Conservation (phyloP, 2,888 invertebrate species). For the Drosophila leonis region DNA sequence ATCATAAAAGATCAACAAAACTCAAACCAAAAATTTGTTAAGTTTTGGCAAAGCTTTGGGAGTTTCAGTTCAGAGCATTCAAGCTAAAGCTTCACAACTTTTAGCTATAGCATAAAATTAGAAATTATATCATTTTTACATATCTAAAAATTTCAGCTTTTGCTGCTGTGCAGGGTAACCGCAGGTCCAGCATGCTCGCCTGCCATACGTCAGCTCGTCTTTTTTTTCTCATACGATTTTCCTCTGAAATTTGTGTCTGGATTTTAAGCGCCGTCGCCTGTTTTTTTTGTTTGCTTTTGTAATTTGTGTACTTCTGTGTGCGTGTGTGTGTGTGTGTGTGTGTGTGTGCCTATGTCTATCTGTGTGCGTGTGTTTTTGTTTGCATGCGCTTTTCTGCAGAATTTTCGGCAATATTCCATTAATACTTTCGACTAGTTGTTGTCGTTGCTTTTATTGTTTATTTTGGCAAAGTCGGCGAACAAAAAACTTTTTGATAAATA, state of each 20-base stretch:
- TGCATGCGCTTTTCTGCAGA: slow-evolving; percentile 75
- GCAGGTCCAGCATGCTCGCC: neutral
- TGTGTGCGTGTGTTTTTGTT: slow-evolving; percentile 43
- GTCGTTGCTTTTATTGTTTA: slow-evolving; percentile 53
- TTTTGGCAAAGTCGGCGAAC: slow-evolving; percentile 47
- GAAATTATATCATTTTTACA: no score
- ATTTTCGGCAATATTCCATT: slow-evolving; percentile 81
- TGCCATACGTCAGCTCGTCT: no score
- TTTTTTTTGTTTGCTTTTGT: slow-evolving; percentile 65
- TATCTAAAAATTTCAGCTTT: no score
- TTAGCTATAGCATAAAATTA: no score
- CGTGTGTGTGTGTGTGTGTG: slow-evolving; percentile 28
- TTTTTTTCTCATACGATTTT: slow-evolving; percentile 24
- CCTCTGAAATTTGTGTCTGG: slow-evolving; percentile 65
- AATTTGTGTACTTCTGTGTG: slow-evolving; percentile 47
- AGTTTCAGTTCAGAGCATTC: no score
- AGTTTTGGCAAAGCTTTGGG: no score
- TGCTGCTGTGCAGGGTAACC: neutral
- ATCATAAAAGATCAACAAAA: no score
- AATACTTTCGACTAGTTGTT: slow-evolving; percentile 54
- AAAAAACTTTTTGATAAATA: slow-evolving; percentile 70
- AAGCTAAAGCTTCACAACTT: no score
- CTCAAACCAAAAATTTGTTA: no score
- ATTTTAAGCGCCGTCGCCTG: slow-evolving; percentile 57
- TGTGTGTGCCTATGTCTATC: slow-evolving; percentile 22